Percentiles rank a stretch among this genome's conserved stretches.
Evolutionary conservation across 2,888 invertebrate species (phyloP).

Genomic region (Pseudoips prasinana): DNA sequence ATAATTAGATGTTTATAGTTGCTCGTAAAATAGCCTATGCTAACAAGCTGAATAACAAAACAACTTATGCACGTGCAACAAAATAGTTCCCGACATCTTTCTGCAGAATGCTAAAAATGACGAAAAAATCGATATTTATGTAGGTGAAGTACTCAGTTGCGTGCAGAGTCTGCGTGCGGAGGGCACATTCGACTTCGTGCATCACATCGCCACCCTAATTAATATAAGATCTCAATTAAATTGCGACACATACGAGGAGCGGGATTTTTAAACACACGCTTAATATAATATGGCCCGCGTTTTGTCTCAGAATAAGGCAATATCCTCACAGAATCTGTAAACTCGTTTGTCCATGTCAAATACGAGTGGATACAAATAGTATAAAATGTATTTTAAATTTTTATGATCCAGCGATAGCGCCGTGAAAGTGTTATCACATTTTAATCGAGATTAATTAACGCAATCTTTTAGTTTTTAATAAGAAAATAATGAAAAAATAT

Average conservation of each 20-base stretch:
- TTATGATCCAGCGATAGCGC: slow-evolving; percentile 45
- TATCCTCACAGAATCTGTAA: slow-evolving; percentile 61
- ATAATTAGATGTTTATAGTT: slow-evolving; percentile 29
- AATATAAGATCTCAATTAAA: slow-evolving; percentile 83
- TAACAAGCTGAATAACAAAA: slow-evolving; percentile 27
- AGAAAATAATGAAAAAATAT: slow-evolving; percentile 24
- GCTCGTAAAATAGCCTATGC: slow-evolving; percentile 12
- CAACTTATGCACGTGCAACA: slow-evolving; percentile 22
- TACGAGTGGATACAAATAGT: slow-evolving; percentile 45
- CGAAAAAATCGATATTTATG: slow-evolving; percentile 38
- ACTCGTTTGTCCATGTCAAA: slow-evolving; percentile 61
- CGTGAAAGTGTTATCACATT: slow-evolving; percentile 44
- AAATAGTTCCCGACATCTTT: slow-evolving; percentile 22
- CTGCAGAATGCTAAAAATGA: slow-evolving; percentile 36
- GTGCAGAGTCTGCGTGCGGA: slow-evolving; percentile 75
- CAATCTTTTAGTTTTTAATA: slow-evolving; percentile 21
- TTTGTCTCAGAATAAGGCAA: slow-evolving; percentile 64
- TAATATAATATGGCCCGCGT: slow-evolving; percentile 57
- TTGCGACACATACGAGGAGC: slow-evolving; percentile 75
- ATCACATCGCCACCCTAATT: slow-evolving; percentile 77
- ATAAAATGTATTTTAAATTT: slow-evolving; percentile 50
- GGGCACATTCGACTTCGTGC: slow-evolving; percentile 68
- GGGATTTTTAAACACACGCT: slow-evolving; percentile 67
- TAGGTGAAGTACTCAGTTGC: slow-evolving; percentile 54
- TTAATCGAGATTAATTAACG: slow-evolving; percentile 42